These are phyloP conservation scores for Drosophila neutralis DNA, from an alignment of 2,888 invertebrate genomes.

Conservation along the genomic window DNA sequence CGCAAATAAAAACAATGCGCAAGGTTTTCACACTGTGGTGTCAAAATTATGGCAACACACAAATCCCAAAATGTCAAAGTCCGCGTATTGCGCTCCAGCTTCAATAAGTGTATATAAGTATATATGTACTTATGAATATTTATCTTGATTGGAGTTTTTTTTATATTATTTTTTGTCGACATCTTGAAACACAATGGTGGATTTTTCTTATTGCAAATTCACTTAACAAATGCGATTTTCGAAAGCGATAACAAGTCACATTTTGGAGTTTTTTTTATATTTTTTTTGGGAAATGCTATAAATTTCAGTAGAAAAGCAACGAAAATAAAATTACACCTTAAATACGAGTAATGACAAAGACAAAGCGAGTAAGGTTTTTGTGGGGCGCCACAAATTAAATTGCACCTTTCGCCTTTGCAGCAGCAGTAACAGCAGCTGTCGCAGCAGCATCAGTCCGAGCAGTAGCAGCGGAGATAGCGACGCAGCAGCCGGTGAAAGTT, in stretches of 20 bases:
- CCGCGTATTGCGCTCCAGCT: conserved; percentile 15
- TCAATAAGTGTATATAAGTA: conserved; percentile 9
- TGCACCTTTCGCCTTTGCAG: conserved; percentile 74
- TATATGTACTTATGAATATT: conserved; percentile 27
- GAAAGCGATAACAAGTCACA: conserved; percentile 71
- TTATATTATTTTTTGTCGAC: conserved; percentile 31
- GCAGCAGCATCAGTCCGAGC: conserved; percentile 24
- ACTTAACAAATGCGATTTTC: conserved; percentile 66
- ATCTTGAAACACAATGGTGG: conserved; percentile 63
- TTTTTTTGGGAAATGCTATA: conserved; percentile 36
- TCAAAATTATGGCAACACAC: conserved; percentile 44
- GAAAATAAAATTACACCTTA: conserved; percentile 50
- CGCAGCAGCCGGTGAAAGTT: conserved; percentile 72
- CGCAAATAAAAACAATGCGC: conserved; percentile 37
- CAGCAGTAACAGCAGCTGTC: conserved; percentile 11
- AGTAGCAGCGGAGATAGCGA: conserved; percentile 38
- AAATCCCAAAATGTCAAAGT: conserved; percentile 60
- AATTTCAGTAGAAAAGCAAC: conserved; percentile 45
- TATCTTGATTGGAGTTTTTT: conserved; percentile 23
- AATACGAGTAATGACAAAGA: conserved; percentile 55
- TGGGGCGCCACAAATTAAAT: conserved; percentile 77
- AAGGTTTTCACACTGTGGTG: conserved; percentile 74
- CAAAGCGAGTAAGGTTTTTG: conserved; percentile 71
- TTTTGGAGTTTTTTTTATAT: conserved; percentile 30
- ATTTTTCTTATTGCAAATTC: conserved; percentile 54